These are phyloP conservation scores for Lasioglossum albipes DNA, from an alignment of 1,140 invertebrate species.

Conservation along the genomic window DNA sequence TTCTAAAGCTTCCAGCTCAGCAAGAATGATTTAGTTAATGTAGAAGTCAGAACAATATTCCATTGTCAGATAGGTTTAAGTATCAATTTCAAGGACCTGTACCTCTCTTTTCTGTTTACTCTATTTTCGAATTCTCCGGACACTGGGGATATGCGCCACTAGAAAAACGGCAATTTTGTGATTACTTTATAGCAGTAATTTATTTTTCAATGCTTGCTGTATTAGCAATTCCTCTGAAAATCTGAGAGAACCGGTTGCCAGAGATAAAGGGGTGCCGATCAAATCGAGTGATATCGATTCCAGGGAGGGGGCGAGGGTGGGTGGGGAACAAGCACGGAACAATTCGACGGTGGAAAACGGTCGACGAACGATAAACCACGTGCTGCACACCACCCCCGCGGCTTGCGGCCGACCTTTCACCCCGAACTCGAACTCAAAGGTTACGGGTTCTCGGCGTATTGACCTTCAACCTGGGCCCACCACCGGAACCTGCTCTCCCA, in stretches of 20 bases:
- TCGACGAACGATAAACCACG: slow-evolving; percentile 31
- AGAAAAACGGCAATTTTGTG: too few relatives aligned
- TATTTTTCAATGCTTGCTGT: too few relatives aligned
- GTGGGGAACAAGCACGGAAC: too few relatives aligned
- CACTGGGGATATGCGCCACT: too few relatives aligned
- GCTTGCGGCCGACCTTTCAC: slow-evolving; percentile 1
- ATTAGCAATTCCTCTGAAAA: background rate
- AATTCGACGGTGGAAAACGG: slow-evolving; percentile 36
- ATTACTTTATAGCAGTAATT: too few relatives aligned
- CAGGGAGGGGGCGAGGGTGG: background rate
- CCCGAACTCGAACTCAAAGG: slow-evolving; percentile 52
- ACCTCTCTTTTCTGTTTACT: too few relatives aligned
- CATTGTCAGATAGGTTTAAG: too few relatives aligned
- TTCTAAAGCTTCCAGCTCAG: too few relatives aligned
- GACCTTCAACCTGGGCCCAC: slow-evolving; percentile 51
- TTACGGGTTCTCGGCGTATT: slow-evolving; percentile 48
- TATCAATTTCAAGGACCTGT: too few relatives aligned
- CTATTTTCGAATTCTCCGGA: too few relatives aligned
- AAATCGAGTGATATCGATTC: slow-evolving; percentile 52
- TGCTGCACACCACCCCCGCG: background rate
- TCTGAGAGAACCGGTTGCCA: background rate
- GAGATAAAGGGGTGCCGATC: slow-evolving; percentile 11
- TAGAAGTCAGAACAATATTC: too few relatives aligned
- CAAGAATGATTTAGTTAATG: too few relatives aligned
- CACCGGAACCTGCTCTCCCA: slow-evolving; percentile 34